Conservation (phyloP, 2,113 vertebrate genomes). For the Mormyrus iriodes region DNA sequence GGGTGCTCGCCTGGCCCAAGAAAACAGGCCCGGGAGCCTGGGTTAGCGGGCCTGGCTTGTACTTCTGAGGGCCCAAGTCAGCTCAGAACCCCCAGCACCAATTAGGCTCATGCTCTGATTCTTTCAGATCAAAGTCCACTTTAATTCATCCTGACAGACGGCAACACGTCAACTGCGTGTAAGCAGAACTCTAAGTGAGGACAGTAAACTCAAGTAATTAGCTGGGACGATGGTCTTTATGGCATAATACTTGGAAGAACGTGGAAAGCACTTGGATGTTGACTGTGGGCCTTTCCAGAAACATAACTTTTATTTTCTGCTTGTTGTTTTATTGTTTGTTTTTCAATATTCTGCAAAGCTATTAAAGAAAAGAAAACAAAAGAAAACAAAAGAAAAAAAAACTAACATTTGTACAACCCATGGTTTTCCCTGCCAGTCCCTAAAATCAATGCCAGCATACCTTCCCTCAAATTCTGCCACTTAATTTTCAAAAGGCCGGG, state of each 20-base stretch:
- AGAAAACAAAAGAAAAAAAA: background rate
- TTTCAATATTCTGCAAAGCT: background rate
- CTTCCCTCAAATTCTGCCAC: background rate
- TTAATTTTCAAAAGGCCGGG: background rate
- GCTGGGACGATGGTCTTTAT: background rate
- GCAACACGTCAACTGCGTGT: background rate
- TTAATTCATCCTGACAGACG: slow-evolving; percentile 15
- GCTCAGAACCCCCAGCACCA: background rate
- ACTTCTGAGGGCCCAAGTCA: slow-evolving; percentile 1
- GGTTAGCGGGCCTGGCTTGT: background rate
- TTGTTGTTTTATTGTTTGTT: background rate
- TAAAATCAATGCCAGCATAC: background rate
- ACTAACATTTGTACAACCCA: background rate
- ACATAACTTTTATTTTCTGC: slow-evolving; percentile 11
- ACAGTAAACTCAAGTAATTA: slow-evolving; percentile 5
- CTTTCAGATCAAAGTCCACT: background rate
- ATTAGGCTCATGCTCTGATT: background rate
- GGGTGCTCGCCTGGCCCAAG: background rate
- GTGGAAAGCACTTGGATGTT: background rate
- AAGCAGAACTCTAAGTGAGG: background rate
- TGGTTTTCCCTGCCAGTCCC: background rate
- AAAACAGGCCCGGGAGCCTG: background rate
- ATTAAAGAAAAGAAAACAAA: background rate
- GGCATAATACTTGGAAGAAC: background rate
- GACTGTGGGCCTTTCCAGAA: slow-evolving; percentile 3